These are phyloP conservation scores for Scopus umbretta DNA, from an alignment of 2,113 vertebrate genomes.

Conservation along the genomic window DNA sequence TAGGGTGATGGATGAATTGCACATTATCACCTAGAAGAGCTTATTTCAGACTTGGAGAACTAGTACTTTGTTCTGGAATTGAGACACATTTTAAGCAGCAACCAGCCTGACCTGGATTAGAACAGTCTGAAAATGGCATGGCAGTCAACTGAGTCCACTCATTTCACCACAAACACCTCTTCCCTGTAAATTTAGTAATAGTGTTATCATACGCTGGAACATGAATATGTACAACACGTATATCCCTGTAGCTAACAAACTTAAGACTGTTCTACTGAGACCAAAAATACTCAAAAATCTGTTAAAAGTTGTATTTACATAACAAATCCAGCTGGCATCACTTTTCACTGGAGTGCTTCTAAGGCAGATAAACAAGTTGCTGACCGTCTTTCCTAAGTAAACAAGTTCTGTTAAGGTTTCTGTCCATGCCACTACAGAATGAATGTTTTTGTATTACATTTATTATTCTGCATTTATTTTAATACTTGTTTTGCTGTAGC, in stretches of 20 bases:
- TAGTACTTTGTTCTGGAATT: neutral
- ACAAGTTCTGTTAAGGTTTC: neutral
- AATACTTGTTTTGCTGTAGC: neutral
- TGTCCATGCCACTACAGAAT: neutral
- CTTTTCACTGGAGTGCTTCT: neutral
- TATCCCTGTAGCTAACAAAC: neutral
- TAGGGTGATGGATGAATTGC: neutral
- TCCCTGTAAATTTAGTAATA: neutral
- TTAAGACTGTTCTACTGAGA: neutral
- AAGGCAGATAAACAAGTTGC: neutral
- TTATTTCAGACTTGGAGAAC: conserved; percentile 8
- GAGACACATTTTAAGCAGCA: neutral
- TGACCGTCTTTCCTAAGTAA: neutral
- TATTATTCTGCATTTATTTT: neutral
- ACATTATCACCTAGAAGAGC: neutral
- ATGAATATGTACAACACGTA: neutral
- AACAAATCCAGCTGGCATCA: neutral
- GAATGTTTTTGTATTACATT: neutral
- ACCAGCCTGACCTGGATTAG: neutral
- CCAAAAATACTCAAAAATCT: neutral
- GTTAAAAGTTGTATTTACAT: neutral
- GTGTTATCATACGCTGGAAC: neutral
- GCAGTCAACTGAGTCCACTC: neutral
- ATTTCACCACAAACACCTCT: neutral
- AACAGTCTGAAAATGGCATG: neutral